Percentiles rank a stretch among this genome's conserved stretches.
Evolutionary conservation across 2,888 invertebrate genomes (phyloP).

Genomic region (Cephus runcator): DNA sequence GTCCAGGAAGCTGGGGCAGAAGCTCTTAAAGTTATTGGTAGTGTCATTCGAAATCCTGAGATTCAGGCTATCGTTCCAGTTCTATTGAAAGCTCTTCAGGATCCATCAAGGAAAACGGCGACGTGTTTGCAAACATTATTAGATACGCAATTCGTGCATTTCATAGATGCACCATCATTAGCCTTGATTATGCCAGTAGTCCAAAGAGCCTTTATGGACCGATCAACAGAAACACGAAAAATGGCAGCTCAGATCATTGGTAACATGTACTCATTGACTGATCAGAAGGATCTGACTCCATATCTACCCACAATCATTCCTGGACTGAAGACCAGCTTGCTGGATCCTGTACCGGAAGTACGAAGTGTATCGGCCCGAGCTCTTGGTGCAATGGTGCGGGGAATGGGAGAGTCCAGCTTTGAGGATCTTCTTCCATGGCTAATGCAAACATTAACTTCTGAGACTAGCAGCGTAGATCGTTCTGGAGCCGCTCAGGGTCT

Average conservation of each 20-base stretch:
- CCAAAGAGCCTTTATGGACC: slow-evolving; percentile 95
- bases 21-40: slow-evolving; percentile 95
- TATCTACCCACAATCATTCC: slow-evolving; percentile 97
- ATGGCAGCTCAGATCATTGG: slow-evolving; percentile 99
- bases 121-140: slow-evolving; percentile 91
- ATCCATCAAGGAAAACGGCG: slow-evolving; percentile 95
- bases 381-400: slow-evolving; percentile 96
- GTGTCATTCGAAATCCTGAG: slow-evolving; percentile 98
- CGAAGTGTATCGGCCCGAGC: slow-evolving; percentile 96
- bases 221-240: slow-evolving; percentile 97
- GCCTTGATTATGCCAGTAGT: slow-evolving; percentile 99
- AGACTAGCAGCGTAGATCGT: slow-evolving; percentile 93
- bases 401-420: slow-evolving; percentile 96
- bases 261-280: slow-evolving; percentile 99
- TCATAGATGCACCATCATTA: slow-evolving; percentile 98
- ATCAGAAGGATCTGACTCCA: slow-evolving; percentile 97
- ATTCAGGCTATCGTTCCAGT: slow-evolving; percentile 94
- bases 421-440: slow-evolving; percentile 98
- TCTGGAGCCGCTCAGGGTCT: slow-evolving; percentile 97
- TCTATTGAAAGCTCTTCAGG: slow-evolving; percentile 90
- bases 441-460: slow-evolving; percentile 96
- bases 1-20: slow-evolving; percentile 97
- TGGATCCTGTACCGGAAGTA: slow-evolving; percentile 98
- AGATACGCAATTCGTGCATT: slow-evolving; percentile 98
- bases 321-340: slow-evolving; percentile 91